Percentiles rank a stretch among this genome's conserved stretches.
These are phyloP conservation scores for Scolopax mira DNA, from an alignment of 2,113 vertebrate species.

Conservation along the genomic window DNA sequence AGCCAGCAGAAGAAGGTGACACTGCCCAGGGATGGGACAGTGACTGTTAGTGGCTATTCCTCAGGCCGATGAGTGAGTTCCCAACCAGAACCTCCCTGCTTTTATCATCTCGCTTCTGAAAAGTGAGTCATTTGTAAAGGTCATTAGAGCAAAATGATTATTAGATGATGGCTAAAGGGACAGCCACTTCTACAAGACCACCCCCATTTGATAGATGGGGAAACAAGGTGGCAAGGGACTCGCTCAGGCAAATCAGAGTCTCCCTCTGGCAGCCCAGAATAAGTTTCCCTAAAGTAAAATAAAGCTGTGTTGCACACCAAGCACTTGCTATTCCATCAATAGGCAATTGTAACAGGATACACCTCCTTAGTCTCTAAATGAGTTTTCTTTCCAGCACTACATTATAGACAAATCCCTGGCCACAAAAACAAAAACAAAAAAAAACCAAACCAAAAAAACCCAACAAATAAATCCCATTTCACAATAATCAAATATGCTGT, in stretches of 20 bases:
- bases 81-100: not conserved
- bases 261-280: not conserved
- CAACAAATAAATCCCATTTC: constrained; percentile 40
- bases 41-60: not conserved
- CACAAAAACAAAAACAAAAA: constrained; percentile 1
- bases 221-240: not conserved
- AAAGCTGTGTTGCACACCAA: constrained; percentile 14
- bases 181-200: not conserved
- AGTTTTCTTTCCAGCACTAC: constrained; percentile 67
- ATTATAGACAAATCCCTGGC: constrained; percentile 55
- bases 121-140: not conserved
- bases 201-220: not conserved
- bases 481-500: constrained; percentile 48
- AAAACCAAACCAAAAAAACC: not conserved
- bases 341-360: constrained; percentile 63
- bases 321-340: constrained; percentile 55
- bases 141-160: not conserved
- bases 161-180: not conserved
- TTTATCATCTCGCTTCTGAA: not conserved
- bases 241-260: not conserved
- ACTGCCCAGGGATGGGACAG: not conserved
- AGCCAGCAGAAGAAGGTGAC: not conserved
- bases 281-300: constrained; percentile 45
- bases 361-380: constrained; percentile 50
- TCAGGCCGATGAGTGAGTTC: not conserved